Percentiles rank a stretch among this genome's conserved stretches.
Conservation (phyloP, 2,113 vertebrate species). For the Mobula birostris region DNA sequence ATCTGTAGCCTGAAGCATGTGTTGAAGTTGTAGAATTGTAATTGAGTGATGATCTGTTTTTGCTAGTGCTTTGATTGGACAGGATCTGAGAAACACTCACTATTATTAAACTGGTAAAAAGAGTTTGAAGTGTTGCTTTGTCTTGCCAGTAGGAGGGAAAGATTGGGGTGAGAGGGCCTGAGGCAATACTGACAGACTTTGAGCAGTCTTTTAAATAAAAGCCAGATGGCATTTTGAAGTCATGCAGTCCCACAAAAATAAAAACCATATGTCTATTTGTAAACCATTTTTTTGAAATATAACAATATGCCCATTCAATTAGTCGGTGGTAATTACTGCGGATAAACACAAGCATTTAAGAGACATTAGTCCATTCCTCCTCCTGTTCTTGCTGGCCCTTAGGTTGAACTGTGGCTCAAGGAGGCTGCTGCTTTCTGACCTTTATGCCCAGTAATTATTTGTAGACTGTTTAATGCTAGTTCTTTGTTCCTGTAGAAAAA, state of each 20-base stretch:
- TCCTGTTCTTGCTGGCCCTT: background rate
- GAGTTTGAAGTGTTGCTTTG: constrained; percentile 35
- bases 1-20: background rate
- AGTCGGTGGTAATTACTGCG: background rate
- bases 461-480: background rate
- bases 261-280: constrained; percentile 38
- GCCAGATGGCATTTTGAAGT: constrained; percentile 34
- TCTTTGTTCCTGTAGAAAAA: background rate
- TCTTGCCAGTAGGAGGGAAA: constrained; percentile 7
- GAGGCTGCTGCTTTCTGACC: background rate
- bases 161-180: background rate
- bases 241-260: constrained; percentile 1
- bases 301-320: constrained; percentile 35
- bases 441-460: background rate
- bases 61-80: constrained; percentile 26
- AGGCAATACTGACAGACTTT: constrained; percentile 30
- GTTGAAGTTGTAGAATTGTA: constrained; percentile 20
- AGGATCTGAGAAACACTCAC: background rate
- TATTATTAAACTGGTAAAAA: constrained; percentile 8
- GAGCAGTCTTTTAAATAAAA: constrained; percentile 1
- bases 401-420: background rate
- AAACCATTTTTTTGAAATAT: constrained; percentile 11
- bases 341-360: background rate
- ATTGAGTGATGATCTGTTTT: background rate
- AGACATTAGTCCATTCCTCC: background rate